Evolutionary conservation across 2,888 invertebrate species (phyloP).

Genomic region (Pterostichus madidus): DNA sequence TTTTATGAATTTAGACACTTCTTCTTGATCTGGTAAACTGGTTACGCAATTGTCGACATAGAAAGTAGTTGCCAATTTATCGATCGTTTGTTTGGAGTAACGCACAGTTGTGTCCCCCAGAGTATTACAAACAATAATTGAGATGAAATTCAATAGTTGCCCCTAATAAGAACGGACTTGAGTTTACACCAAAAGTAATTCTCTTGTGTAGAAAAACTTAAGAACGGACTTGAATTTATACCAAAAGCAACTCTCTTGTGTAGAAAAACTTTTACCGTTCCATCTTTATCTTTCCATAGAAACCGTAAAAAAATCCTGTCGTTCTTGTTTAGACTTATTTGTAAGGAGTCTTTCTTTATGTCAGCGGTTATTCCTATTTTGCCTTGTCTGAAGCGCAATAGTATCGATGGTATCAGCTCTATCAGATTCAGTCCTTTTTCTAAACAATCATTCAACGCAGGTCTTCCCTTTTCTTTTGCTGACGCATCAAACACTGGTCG

Average conservation of each 20-base stretch:
- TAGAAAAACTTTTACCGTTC: no score
- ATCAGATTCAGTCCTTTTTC: neutral
- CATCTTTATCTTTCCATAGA: no score
- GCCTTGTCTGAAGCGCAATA: slow-evolving; percentile 68
- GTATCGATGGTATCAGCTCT: neutral
- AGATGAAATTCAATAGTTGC: no score
- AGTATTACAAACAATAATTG: no score
- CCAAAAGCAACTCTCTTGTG: no score
- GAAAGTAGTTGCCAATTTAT: slow-evolving; percentile 30
- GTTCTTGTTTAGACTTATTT: no score
- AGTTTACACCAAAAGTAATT: no score
- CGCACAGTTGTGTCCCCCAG: slow-evolving; percentile 39
- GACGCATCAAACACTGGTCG: slow-evolving; percentile 72
- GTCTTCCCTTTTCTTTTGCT: slow-evolving; percentile 66
- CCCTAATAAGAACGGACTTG: no score
- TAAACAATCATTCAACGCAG: neutral
- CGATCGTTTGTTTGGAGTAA: no score
- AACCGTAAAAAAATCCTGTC: no score
- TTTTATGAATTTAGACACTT: slow-evolving; percentile 1
- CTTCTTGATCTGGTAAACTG: slow-evolving; percentile 27
- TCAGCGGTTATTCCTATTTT: slow-evolving; percentile 69
- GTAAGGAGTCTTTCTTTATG: slow-evolving; percentile 69
- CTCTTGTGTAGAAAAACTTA: no score
- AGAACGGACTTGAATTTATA: no score
- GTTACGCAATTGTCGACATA: slow-evolving; percentile 57